Base-by-base conservation (phyloP, 2,888 invertebrate genomes). In the Synergus itoensis region DNA sequence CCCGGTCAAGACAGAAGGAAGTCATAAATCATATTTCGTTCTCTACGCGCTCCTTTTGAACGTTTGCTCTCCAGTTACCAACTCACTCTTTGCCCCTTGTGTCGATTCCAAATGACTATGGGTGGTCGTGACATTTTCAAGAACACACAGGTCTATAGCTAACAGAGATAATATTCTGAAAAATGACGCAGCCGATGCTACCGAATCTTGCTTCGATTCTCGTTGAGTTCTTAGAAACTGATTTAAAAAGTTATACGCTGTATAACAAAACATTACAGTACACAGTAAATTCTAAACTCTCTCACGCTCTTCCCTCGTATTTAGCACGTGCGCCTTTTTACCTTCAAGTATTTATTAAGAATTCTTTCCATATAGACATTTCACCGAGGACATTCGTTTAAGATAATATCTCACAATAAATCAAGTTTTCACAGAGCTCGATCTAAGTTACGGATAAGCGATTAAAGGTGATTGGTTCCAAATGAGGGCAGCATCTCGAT, bases 1-100 rank as follows among this genome's bases (percentile, higher is more conserved):
- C 79, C 82, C 73, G 73, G 73, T 53, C 73, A 73, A 73, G 76
- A 84, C 84, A 80, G 81, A 84, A 85, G 83, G 84, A 84, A 85
- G 83, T 85, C 87, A 83, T 90, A 90, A 89, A 89, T 90, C 89
- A 90, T 88, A 86, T 82, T 81, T 83, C 77, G 79, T 79, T 83
- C 77, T 77, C 65, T 53, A 45, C 18, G 67, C 18, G 79, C 78
- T 76, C 79, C 81, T 81, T 76, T 82, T 84, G 81, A 28, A 41
- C 82, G 64, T 78, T 78, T 69, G 76, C 53, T 76, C 36, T 53
- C 48, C 73, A 36, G 48, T 36, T 53, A 73, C 43, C 14, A 28
- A 28, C 73, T 53, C 73, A 28, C 45, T 45, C 21, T 16, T 57
- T 36, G 12, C 75, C 60, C 40, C 43, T 62, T 40, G 18, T 40